A percentile compares a stretch with the other conserved stretches of the same genome.
These are phyloP conservation scores for Heliconius melpomene DNA, from an alignment of 1,140 invertebrate species.

Conservation along the genomic window DNA sequence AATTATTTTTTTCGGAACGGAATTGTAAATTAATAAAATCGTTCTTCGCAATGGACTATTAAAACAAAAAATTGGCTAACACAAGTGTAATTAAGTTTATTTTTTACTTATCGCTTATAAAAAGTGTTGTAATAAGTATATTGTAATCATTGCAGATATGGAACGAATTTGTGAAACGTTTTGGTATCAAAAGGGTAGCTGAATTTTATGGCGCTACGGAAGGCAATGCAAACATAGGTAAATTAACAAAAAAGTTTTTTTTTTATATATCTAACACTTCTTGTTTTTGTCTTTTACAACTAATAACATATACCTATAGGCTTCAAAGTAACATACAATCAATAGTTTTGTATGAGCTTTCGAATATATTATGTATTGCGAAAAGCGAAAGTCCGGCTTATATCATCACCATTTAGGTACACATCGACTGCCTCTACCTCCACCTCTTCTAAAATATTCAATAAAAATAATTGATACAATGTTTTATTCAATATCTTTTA, in stretches of 20 bases:
- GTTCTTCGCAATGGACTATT: too few species aligned
- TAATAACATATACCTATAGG: not conserved
- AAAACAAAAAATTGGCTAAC: too few species aligned
- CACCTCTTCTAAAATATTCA: not conserved
- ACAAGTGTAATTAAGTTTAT: too few species aligned
- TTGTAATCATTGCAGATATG: slow-evolving; percentile 89
- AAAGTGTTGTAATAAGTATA: not conserved
- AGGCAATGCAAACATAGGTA: slow-evolving; percentile 97
- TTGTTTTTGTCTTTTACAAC: too few species aligned
- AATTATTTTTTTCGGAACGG: too few species aligned
- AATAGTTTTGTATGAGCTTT: too few species aligned
- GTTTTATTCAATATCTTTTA: too few species aligned
- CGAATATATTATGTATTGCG: not conserved
- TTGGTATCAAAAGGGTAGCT: slow-evolving; percentile 91
- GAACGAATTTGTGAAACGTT: slow-evolving; percentile 94
- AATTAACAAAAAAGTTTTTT: slow-evolving; percentile 41
- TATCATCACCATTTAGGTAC: not conserved
- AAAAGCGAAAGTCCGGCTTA: not conserved
- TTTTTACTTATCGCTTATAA: too few species aligned
- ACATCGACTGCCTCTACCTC: not conserved
- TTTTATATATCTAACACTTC: not conserved
- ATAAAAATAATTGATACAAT: too few species aligned
- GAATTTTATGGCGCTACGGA: slow-evolving; percentile 99
- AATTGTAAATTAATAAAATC: too few species aligned
- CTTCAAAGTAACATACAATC: too few species aligned